Evolutionary conservation across 1,140 invertebrate genomes (phyloP).

Genomic region (Drosophila lowei): DNA sequence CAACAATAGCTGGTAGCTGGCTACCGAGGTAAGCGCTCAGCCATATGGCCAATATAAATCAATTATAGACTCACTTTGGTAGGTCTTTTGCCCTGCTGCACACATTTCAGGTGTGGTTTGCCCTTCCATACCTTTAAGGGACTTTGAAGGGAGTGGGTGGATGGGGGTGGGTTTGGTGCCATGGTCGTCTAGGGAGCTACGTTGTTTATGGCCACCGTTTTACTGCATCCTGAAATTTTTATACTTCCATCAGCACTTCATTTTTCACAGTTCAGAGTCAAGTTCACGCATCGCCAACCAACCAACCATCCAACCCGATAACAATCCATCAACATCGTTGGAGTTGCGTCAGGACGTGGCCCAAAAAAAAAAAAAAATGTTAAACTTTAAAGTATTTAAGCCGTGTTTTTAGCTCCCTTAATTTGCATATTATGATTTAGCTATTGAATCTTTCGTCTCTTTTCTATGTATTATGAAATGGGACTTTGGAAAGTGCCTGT

Average conservation of each 20-base stretch:
- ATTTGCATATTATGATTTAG: conserved; percentile 74
- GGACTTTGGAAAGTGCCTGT: conserved; percentile 24
- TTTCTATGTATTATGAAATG: conserved; percentile 30
- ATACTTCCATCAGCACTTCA: conserved; percentile 48
- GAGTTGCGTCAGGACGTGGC: conserved; percentile 1
- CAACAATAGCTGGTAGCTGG: conserved; percentile 52
- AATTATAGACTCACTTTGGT: conserved; percentile 38
- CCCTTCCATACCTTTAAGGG: conserved; percentile 10
- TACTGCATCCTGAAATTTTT: conserved; percentile 43
- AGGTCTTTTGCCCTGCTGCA: not conserved
- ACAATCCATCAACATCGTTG: conserved; percentile 32
- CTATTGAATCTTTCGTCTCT: conserved; percentile 31
- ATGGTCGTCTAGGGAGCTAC: not conserved
- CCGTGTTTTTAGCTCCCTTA: conserved; percentile 31
- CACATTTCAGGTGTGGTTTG: conserved; percentile 38
- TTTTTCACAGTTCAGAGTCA: conserved; percentile 47
- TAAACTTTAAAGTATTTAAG: conserved; percentile 35
- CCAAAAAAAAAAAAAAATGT: conserved; percentile 6
- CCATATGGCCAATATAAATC: conserved; percentile 51
- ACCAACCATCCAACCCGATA: conserved; percentile 4
- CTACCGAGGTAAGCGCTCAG: conserved; percentile 40
- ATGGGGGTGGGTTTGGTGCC: not conserved
- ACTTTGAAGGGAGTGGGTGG: not conserved
- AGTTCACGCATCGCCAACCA: conserved; percentile 19
- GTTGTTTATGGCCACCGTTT: conserved; percentile 46